Conservation (phyloP, 2,113 vertebrate genomes). For the Pseudorectes ferrugineus region DNA sequence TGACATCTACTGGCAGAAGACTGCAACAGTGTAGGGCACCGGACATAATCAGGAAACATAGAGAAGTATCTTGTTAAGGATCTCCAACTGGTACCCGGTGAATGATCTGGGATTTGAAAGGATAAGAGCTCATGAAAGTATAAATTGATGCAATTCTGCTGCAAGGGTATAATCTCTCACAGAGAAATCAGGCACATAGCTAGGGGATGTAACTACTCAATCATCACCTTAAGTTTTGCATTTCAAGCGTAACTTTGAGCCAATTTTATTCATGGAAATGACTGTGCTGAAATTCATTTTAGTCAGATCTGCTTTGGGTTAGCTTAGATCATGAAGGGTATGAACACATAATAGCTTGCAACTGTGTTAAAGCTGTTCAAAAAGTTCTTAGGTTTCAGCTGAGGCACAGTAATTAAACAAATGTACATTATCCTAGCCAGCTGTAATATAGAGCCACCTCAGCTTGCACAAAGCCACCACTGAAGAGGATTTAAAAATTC, state of each 20-base stretch:
- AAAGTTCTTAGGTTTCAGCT: neutral
- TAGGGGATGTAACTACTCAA: neutral
- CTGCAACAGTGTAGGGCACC: neutral
- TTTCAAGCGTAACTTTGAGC: neutral
- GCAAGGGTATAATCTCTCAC: neutral
- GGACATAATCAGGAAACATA: neutral
- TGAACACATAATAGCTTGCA: neutral
- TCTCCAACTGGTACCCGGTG: neutral
- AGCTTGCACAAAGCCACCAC: neutral
- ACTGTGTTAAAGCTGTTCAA: neutral
- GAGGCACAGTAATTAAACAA: neutral
- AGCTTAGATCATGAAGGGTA: neutral
- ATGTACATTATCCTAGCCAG: neutral
- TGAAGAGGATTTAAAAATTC: neutral
- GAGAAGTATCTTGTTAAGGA: neutral
- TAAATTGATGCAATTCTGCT: neutral
- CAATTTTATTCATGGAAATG: neutral
- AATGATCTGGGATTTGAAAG: neutral
- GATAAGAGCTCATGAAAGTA: neutral
- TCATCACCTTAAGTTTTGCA: neutral
- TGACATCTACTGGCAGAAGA: constrained; percentile 55
- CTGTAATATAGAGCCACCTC: neutral
- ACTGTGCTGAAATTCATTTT: neutral
- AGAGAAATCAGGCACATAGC: neutral
- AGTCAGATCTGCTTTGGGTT: neutral